Evolutionary conservation across 92 coral and sea anemone genomes (phyloP).

Genomic region (Palythoa grandis): DNA sequence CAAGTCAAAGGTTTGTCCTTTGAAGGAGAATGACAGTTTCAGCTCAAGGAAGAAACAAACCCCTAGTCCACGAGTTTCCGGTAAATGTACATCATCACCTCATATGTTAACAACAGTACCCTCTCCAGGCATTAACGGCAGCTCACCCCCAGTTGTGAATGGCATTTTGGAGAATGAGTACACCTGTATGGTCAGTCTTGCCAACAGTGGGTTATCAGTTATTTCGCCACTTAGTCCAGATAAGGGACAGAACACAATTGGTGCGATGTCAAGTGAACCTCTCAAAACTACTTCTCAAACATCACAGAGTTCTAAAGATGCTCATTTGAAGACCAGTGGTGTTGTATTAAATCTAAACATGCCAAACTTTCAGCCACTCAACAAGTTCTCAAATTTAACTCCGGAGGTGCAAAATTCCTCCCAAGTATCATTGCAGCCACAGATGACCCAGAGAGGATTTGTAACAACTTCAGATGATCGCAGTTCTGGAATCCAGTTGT

Average conservation of each 20-base stretch:
- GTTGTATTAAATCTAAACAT: constrained; percentile 3
- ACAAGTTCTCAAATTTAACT: not conserved
- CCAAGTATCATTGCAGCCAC: constrained; percentile 11
- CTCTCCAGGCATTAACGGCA: constrained; percentile 1
- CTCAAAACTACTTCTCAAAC: not conserved
- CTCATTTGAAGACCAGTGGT: not conserved
- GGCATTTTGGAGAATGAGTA: constrained; percentile 37
- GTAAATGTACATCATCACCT: constrained; percentile 6
- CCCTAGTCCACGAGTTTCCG: constrained; percentile 28
- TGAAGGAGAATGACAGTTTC: constrained; percentile 3
- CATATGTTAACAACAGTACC: not conserved
- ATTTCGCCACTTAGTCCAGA: constrained; percentile 72
- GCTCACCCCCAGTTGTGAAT: constrained; percentile 37
- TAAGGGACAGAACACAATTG: constrained; percentile 2
- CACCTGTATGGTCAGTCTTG: constrained; percentile 64
- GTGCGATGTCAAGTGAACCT: not conserved
- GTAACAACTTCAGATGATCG: constrained; percentile 53
- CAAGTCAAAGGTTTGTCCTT: not conserved
- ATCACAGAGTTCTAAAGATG: not conserved
- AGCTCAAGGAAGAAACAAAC: constrained; percentile 16
- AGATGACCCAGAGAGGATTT: not conserved
- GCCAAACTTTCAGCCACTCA: constrained; percentile 2
- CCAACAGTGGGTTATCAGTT: constrained; percentile 60
- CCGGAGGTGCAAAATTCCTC: constrained; percentile 6
- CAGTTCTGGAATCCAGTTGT: constrained; percentile 78